Evolutionary conservation across 2,113 vertebrate species (phyloP).

Genomic region (Ardeotis arabs): DNA sequence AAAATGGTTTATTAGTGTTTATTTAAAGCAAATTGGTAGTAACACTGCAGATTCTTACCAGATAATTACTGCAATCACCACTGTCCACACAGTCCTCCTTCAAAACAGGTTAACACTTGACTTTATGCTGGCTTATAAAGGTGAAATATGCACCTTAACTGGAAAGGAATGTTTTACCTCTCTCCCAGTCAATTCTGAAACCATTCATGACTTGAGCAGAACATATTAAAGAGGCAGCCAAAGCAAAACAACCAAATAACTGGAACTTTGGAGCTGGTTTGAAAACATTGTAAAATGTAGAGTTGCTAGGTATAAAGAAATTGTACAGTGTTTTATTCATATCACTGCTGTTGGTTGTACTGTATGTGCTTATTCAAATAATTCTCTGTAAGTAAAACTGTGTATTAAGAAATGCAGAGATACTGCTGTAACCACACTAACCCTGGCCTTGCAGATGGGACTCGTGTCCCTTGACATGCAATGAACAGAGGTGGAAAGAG

Average conservation of each 20-base stretch:
- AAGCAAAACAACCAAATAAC: neutral
- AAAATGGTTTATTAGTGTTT: neutral
- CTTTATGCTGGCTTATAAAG: neutral
- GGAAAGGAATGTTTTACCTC: neutral
- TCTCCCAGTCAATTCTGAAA: neutral
- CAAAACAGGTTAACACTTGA: neutral
- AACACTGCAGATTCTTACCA: neutral
- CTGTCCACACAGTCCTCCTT: neutral
- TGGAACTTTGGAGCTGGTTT: neutral
- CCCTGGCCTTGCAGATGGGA: neutral
- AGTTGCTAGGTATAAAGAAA: neutral
- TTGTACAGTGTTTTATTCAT: neutral
- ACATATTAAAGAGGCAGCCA: neutral
- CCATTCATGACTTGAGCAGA: neutral
- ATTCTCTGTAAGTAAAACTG: neutral
- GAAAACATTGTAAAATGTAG: neutral
- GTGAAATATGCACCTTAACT: neutral
- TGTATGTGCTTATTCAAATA: neutral
- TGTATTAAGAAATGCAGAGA: neutral
- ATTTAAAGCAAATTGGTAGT: neutral
- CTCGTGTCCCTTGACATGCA: neutral
- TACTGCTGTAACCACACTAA: neutral
- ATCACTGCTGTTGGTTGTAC: neutral
- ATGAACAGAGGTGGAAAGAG: neutral
- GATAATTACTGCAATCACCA: neutral